These are phyloP conservation scores for Eulemur mongoz DNA, from an alignment of 2,797 vertebrate genomes.

Conservation along the genomic window DNA sequence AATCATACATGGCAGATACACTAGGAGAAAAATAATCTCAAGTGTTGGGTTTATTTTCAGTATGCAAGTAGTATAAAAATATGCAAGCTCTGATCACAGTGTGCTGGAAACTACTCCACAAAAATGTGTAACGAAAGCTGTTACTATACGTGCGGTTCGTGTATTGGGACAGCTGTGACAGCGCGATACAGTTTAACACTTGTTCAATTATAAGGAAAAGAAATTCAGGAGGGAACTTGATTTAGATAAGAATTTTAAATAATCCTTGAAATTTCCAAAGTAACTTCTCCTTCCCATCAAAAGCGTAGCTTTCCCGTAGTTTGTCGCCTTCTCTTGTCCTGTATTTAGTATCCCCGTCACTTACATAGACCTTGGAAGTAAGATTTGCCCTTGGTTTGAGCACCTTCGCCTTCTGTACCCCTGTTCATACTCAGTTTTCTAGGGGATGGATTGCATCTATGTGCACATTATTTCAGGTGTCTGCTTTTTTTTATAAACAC, in stretches of 20 bases:
- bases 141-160: constrained; percentile 82
- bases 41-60: constrained; percentile 85
- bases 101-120: constrained; percentile 85
- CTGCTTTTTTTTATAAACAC: constrained; percentile 76
- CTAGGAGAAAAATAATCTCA: constrained; percentile 79
- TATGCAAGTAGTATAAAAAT: constrained; percentile 84
- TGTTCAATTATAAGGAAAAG: constrained; percentile 85
- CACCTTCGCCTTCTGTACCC: not conserved
- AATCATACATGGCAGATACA: constrained; percentile 78
- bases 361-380: not conserved
- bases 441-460: constrained; percentile 70
- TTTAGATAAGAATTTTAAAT: constrained; percentile 83
- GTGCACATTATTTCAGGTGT: constrained; percentile 81
- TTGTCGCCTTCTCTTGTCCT: not conserved
- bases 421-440: not conserved
- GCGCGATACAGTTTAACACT: constrained; percentile 83
- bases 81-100: constrained; percentile 81
- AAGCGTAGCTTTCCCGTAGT: not conserved
- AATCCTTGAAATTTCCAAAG: constrained; percentile 71
- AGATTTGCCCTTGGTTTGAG: not conserved
- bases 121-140: constrained; percentile 90
- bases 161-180: constrained; percentile 87
- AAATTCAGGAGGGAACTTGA: constrained; percentile 81
- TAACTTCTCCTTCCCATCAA: not conserved
- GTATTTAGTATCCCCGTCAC: rapidly evolving